Percentiles rank a stretch among this genome's conserved stretches.
Evolutionary conservation across 2,797 vertebrate genomes (phyloP).

Genomic region (Halcyon chelicuti): DNA sequence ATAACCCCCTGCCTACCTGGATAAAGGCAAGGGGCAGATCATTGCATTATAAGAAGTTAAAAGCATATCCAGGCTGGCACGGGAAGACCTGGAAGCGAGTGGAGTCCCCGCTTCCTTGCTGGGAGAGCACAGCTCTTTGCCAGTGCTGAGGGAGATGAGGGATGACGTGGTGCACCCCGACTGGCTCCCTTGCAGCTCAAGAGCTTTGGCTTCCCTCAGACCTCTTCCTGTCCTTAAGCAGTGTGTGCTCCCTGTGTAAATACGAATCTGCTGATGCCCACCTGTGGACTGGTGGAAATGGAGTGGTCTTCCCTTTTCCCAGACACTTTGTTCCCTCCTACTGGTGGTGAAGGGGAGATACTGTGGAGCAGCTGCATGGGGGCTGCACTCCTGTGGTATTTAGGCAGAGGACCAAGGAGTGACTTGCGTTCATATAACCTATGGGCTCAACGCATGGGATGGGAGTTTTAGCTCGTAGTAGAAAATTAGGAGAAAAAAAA

Average conservation of each 20-base stretch:
- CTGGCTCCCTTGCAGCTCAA: accelerated
- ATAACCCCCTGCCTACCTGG: neutral
- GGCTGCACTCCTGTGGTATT: neutral
- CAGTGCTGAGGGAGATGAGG: neutral
- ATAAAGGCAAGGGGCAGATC: neutral
- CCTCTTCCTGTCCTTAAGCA: neutral
- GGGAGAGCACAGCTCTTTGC: neutral
- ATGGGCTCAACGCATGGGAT: neutral
- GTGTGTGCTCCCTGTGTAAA: neutral
- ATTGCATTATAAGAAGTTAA: neutral
- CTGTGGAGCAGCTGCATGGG: neutral
- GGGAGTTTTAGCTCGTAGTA: neutral
- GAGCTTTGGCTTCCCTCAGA: neutral
- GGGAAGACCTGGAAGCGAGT: accelerated
- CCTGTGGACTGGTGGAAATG: neutral
- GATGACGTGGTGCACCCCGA: accelerated
- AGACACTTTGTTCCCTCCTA: neutral
- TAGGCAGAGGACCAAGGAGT: neutral
- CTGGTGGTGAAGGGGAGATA: neutral
- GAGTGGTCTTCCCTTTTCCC: neutral
- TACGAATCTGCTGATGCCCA: accelerated
- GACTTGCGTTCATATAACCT: neutral
- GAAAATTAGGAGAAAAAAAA: neutral
- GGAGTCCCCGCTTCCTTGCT: neutral
- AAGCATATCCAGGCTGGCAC: neutral